phyloP scores from a whole-genome alignment of 1,140 invertebrate species.

The Holotrichia oblita region DNA sequence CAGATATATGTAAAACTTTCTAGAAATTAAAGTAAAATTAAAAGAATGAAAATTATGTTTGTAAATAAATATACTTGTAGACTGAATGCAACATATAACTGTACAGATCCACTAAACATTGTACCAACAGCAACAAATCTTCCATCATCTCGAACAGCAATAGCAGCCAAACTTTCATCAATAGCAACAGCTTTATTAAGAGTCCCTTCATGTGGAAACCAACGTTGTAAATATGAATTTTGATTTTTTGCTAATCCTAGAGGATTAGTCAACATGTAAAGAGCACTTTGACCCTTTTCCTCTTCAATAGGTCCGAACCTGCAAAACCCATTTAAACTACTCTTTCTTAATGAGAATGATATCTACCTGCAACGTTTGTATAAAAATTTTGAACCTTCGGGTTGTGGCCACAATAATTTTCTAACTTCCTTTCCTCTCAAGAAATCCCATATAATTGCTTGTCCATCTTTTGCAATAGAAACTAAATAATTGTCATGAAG shows the following conservation, averaged over 20 bases:
- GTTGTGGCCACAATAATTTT: constrained; percentile 78
- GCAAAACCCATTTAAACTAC: constrained; percentile 43
- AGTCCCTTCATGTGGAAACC: constrained; percentile 70
- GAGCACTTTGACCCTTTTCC: constrained; percentile 69
- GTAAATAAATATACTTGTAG: constrained; percentile 74
- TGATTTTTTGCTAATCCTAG: constrained; percentile 73
- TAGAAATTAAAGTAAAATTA: constrained; percentile 60
- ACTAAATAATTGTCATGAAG: constrained; percentile 78
- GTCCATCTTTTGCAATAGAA: constrained; percentile 88
- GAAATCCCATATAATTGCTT: constrained; percentile 82
- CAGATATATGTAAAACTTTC: constrained; percentile 81
- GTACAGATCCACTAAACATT: constrained; percentile 90
- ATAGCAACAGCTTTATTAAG: constrained; percentile 67
- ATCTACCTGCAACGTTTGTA: constrained; percentile 82
- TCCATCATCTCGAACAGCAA: constrained; percentile 91
- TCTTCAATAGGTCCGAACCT: constrained; percentile 79
- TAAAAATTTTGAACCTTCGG: constrained; percentile 79
- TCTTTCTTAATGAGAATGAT: background rate
- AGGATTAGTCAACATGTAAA: constrained; percentile 88
- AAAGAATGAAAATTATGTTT: background rate
- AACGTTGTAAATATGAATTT: constrained; percentile 76
- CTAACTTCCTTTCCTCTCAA: constrained; percentile 70
- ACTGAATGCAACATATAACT: constrained; percentile 92
- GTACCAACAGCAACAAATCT: constrained; percentile 91
- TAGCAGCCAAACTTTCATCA: constrained; percentile 81